phyloP scores from a whole-genome alignment of 2,113 vertebrate genomes.

The Strigops habroptila region DNA sequence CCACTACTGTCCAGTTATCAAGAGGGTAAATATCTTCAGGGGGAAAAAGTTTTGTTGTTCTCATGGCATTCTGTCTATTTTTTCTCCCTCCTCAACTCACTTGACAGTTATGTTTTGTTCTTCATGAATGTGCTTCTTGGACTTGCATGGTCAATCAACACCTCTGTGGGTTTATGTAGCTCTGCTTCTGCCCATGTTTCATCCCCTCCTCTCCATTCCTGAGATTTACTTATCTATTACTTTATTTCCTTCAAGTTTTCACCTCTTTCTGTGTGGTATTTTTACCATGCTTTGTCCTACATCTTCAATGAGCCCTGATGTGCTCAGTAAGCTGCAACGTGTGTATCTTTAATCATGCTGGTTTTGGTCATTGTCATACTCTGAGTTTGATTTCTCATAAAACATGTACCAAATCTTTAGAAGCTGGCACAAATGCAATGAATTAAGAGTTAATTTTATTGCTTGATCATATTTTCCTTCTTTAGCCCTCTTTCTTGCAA shows the following conservation, averaged over 20 bases:
- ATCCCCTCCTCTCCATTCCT: not conserved
- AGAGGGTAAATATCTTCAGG: not conserved
- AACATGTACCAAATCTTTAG: not conserved
- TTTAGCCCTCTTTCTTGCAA: not conserved
- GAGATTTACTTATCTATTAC: not conserved
- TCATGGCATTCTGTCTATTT: not conserved
- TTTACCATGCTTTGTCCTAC: not conserved
- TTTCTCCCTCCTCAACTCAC: not conserved
- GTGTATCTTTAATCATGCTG: not conserved
- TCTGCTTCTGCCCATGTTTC: not conserved
- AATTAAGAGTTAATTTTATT: not conserved
- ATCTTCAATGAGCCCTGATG: not conserved
- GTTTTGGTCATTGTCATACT: not conserved
- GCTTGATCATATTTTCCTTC: not conserved
- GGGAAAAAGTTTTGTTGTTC: not conserved
- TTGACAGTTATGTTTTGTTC: not conserved
- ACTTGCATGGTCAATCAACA: rapidly evolving
- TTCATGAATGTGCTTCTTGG: not conserved
- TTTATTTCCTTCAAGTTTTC: not conserved
- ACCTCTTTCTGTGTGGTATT: rapidly evolving
- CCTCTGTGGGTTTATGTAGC: not conserved
- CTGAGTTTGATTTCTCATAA: not conserved
- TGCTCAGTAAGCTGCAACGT: not conserved
- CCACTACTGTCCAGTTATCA: not conserved
- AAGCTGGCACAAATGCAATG: not conserved